Evolutionary conservation across 2,888 invertebrate species (phyloP), one percentile per base, ranked within the genome.

Genomic region (Dryocosmus kuriphilus): DNA sequence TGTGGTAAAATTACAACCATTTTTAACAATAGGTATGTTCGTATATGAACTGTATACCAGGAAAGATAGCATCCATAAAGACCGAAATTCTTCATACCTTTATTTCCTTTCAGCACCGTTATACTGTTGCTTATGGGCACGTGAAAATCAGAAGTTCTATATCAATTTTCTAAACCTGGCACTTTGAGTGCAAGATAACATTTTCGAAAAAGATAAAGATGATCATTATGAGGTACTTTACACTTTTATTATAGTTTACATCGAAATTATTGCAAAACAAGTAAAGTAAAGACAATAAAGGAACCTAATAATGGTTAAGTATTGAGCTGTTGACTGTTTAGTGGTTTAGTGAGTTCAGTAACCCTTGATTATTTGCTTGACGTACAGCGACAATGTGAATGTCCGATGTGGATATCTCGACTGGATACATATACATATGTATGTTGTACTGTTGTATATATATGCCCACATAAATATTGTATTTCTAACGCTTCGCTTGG

Each of bases 21-120:
- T 16, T 41, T 41, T 16, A 9, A 41, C 41, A 16, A 3, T 46
- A 67, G 51, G n/a, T n/a, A 51, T n/a, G 51, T 22, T n/a, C 41
- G 41, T 67, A 46, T 67, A 67, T 67, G 67, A 30, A n/a, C 41
- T 46, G 67, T 46, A 67, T 67, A 46, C 67, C 67, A 67, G 46
- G n/a, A 67, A 46, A 67, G 46, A 67, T 46, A 67, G 67, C 41
- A 67, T 30, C 41, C 67, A 27, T 46, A 27, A 67, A 67, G 30
- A 67, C 67, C 27, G 11, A 27, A 35, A 63, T 22, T 9, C 16
- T 41, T 41, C 1, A 5, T 41, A 41, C 16, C 41, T 16, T 16
- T 41, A 16, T 41, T 41, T 41, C 16, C 16, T 41, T 16, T 41
- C 67, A 24, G 46, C 41, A 67, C 30, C 46, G 67, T 67, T 67